A percentile compares a stretch with the other conserved stretches of the same genome.
Conservation (phyloP, 2,113 vertebrate species). For the Nothocercus nigrocapillus region DNA sequence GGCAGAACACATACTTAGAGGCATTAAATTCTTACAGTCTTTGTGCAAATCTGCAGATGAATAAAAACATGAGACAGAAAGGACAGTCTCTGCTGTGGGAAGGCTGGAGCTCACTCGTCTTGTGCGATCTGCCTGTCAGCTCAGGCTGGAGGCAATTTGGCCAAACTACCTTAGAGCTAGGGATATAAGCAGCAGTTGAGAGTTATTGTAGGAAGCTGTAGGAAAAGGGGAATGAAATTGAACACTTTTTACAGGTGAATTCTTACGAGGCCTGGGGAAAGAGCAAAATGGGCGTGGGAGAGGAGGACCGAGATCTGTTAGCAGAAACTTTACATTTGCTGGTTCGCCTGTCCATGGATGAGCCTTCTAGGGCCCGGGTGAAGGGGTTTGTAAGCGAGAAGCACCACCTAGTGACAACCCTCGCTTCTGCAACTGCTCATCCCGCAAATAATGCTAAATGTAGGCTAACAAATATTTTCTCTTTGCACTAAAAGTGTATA, state of each 20-base stretch:
- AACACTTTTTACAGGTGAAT: background rate
- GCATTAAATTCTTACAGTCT: background rate
- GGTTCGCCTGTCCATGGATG: background rate
- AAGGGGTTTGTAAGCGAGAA: background rate
- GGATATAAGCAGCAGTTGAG: background rate
- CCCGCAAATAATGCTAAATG: background rate
- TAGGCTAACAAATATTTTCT: background rate
- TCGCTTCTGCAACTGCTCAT: background rate
- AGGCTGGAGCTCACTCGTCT: background rate
- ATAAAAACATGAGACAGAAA: background rate
- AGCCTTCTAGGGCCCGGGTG: background rate
- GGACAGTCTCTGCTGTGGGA: background rate
- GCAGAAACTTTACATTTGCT: background rate
- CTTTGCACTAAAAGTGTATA: background rate
- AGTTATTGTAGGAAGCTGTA: fast-evolving
- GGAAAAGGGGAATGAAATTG: background rate
- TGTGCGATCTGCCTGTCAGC: background rate
- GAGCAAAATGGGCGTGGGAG: background rate
- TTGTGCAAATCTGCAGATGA: background rate
- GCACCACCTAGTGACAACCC: conserved; percentile 59
- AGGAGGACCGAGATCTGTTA: background rate
- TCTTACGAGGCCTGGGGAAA: background rate
- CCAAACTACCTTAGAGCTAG: fast-evolving
- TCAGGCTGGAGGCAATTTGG: background rate
- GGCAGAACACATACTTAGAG: background rate